Conservation (phyloP, 2,888 invertebrate genomes). For the Litoditis marina region DNA sequence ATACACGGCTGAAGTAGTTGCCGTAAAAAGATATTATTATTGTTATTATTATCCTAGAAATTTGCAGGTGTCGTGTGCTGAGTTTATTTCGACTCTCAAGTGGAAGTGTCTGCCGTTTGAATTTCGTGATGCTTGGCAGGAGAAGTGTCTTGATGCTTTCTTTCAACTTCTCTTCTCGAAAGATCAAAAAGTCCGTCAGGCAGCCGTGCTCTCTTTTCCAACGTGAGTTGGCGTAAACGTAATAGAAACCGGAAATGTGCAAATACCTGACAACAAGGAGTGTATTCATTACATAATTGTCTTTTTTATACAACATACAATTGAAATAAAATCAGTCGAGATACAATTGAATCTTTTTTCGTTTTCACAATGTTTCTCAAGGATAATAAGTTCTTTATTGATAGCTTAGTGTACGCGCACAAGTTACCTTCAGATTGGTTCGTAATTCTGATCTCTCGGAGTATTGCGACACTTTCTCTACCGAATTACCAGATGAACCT, state of each 20-base stretch:
- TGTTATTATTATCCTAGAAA: background rate
- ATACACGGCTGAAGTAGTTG: too few species aligned
- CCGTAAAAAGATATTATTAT: too few species aligned
- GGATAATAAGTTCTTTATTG: too few species aligned
- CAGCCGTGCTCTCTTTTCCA: constrained; percentile 3
- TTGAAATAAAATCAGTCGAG: too few species aligned
- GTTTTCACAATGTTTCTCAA: too few species aligned
- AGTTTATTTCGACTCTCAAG: constrained; percentile 29
- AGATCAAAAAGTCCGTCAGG: constrained; percentile 11
- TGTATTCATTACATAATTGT: too few species aligned
- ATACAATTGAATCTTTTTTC: too few species aligned
- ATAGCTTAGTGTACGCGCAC: too few species aligned
- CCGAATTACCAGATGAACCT: constrained; percentile 7
- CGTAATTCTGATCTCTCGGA: constrained; percentile 7
- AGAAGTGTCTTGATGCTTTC: constrained; percentile 3
- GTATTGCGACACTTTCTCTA: constrained; percentile 7
- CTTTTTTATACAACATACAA: background rate
- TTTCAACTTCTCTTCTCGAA: constrained; percentile 7
- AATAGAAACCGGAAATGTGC: too few species aligned
- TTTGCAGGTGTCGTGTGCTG: constrained; percentile 27
- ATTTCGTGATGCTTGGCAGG: constrained; percentile 3
- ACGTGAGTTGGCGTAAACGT: too few species aligned
- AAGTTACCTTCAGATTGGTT: constrained; percentile 11
- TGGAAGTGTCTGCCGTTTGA: constrained; percentile 21
- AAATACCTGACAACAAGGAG: too few species aligned